Base-by-base conservation (phyloP, 2,113 vertebrate genomes). In the Perca schrenkii region DNA sequence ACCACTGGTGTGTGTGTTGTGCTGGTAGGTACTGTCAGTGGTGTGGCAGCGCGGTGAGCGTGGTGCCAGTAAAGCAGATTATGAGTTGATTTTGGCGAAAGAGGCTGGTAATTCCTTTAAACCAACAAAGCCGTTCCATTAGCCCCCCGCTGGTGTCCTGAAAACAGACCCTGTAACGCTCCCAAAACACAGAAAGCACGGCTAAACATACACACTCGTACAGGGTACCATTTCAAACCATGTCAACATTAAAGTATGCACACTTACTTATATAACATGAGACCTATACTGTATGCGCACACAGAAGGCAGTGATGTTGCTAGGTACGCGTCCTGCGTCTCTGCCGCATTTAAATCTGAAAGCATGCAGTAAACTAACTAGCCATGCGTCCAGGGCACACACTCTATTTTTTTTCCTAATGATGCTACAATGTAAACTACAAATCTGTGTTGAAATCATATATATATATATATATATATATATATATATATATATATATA, bases 51-150 rank as follows among this genome's bases (percentile, higher is more conserved):
- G 65, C 77, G 56, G 65, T 43, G 40, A 43, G 40, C 40, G 40
- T 83, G 84, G 75, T 90, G 92, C 98, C 96, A 97, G 96, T 79
- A 98, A 97, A 98, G 96, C 95, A 97, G 98, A 98, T 98, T 98
- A 97, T 97, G 89, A 90, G 97, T 98, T 98, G 98, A 97, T 98
- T 97, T 98, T 99, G 97, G 98, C 96, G 95, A 96, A 96, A 96
- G 94, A 96, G 93, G 94, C 95, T 97, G 95, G 96, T 96, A 97
- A 98, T 97, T 98, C 96, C 95, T 97, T 98, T 97, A 97, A 97
- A 98, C 97, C 96, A 98, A 97, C 97, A 99, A 98, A 98, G 97
- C 94, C 91, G 95, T 97, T 97, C 97, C 97, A 98, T 99, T 98
- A 98, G 96, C 96, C 97, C 96, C 97, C 97, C 93, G 96, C 97